Evolutionary conservation across 2,888 invertebrate species (phyloP), one percentile per base, ranked within the genome.

Genomic region (Acleris holmiana): DNA sequence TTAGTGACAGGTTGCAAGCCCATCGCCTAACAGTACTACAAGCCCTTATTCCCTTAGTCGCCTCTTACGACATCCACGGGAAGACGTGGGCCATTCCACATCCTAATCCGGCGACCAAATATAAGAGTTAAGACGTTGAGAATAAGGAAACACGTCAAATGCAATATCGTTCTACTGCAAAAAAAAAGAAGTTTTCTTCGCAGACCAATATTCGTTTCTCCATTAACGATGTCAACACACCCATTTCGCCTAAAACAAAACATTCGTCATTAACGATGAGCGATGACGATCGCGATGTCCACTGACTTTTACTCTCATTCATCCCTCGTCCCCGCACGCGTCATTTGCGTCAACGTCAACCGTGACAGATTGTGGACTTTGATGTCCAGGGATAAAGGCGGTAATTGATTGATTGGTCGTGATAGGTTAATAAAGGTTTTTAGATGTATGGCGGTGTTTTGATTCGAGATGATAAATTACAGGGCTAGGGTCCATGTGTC

Each of bases 261-360:
- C 67, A 46, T 49, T 58, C 46, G 29, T 69, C 76, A 75, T 76
- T 76, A 76, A 65, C 68, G 55, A 63, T 76, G 76, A 76, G 66
- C 75, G 69, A 76, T 74, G 72, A 64, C 70, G 54, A 60, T 54
- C 56, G 64, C 62, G 55, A 58, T 59, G 63, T 59, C 54, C 46
- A 40, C 57, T 19, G 59, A 67, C 54, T 66, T 67, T 59, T 49
- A 58, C 53, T 58, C 57, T 47, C 61, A 35, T 55, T 56, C 60
- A 44, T 50, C 55, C 57, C 61, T 56, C 61, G 44, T 46, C 50
- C 55, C 48, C 18, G 10, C 41, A 44, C 46, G 59, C 59, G 50
- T 63, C 50, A 61, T 66, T 64, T 64, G 51, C 48, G 59, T 57
- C 49, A 58, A 54, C 29, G 59, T 54, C 54, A 49, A 8, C n/a